These are phyloP conservation scores for Muricea muricata DNA, from an alignment of 92 coral and sea anemone genomes.

Conservation along the genomic window DNA sequence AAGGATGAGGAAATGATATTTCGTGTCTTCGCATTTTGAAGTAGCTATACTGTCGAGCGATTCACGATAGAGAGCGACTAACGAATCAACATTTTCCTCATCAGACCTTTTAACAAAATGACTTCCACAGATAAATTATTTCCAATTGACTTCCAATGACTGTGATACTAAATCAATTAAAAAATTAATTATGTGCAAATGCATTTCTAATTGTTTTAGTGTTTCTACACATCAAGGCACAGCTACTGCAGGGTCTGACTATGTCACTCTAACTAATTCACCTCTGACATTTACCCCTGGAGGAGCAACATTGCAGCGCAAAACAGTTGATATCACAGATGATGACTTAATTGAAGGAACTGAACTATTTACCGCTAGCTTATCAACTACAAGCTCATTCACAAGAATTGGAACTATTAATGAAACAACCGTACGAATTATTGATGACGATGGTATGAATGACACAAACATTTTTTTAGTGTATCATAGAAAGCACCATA, in stretches of 20 bases:
- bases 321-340: slow-evolving; percentile 3
- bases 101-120: no score
- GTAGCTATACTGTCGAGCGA: no score
- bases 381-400: slow-evolving; percentile 11
- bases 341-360: slow-evolving; percentile 22
- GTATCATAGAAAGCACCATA: no score
- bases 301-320: slow-evolving; percentile 22
- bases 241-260: slow-evolving; percentile 28
- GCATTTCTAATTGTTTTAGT: neutral
- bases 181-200: no score
- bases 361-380: slow-evolving; percentile 30
- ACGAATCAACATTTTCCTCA: no score
- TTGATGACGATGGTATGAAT: slow-evolving; percentile 43
- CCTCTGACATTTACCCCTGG: slow-evolving; percentile 22
- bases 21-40: no score
- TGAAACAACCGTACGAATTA: slow-evolving; percentile 25
- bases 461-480: neutral
- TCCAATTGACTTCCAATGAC: no score
- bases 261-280: neutral
- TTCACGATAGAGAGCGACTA: no score
- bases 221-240: slow-evolving; percentile 26
- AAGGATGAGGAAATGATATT: no score
- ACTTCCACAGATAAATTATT: no score
- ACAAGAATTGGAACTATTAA: slow-evolving; percentile 21
- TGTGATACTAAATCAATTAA: no score